Evolutionary conservation across 2,888 invertebrate genomes (phyloP).

Genomic region (Noctua fimbriata): DNA sequence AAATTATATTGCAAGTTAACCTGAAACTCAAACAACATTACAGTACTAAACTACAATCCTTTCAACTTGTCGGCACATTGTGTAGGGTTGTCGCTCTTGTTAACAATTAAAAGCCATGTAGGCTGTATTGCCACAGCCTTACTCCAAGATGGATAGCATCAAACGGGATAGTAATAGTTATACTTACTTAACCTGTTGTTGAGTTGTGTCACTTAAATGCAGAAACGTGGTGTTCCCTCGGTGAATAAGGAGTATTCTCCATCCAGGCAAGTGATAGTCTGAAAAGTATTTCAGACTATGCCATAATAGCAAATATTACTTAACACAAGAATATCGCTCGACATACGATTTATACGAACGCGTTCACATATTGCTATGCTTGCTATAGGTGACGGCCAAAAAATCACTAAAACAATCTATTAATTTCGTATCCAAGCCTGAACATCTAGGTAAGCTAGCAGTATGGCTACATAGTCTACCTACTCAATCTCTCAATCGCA

Average conservation of each 20-base stretch:
- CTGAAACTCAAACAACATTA: conserved; percentile 53
- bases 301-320: neutral
- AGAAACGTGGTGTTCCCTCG: neutral
- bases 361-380: too few relatives aligned
- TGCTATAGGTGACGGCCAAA: neutral
- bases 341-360: neutral
- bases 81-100: conserved; percentile 38
- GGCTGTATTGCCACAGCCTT: neutral
- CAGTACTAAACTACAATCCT: conserved; percentile 46
- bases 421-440: neutral
- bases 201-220: neutral
- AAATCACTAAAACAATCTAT: neutral
- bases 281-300: neutral
- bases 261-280: neutral
- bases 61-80: conserved; percentile 40
- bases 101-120: neutral
- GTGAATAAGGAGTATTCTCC: neutral
- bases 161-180: neutral
- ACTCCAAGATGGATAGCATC: neutral
- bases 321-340: neutral
- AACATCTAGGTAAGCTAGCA: neutral
- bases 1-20: conserved; percentile 44
- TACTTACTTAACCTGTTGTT: neutral
- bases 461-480: neutral
- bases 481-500: neutral